Evolutionary conservation across 2,113 vertebrate species (phyloP).

Genomic region (Picathartes gymnocephalus): DNA sequence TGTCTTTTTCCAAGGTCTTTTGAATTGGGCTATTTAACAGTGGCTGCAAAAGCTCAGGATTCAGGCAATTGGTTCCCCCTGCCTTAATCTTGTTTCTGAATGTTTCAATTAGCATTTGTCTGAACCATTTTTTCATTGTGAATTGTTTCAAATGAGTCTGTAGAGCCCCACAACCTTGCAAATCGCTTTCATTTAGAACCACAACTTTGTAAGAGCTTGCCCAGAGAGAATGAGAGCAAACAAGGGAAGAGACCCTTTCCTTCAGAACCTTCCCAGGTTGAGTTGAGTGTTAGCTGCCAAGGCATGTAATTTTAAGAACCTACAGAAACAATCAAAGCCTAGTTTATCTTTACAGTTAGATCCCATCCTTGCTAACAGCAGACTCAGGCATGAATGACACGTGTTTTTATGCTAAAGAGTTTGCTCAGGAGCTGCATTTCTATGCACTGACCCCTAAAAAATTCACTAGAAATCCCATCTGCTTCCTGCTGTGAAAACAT

Average conservation of each 20-base stretch:
- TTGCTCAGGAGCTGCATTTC: neutral
- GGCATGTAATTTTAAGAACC: neutral
- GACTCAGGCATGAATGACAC: neutral
- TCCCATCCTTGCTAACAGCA: neutral
- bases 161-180: neutral
- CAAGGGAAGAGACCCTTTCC: neutral
- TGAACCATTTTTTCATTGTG: neutral
- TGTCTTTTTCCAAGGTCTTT: neutral
- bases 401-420: neutral
- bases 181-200: neutral
- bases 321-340: neutral
- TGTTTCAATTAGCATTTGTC: neutral
- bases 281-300: neutral
- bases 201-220: neutral
- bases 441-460: neutral
- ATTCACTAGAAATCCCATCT: neutral
- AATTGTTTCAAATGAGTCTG: neutral
- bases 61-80: neutral
- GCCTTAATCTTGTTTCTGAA: neutral
- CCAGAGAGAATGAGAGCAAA: neutral
- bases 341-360: neutral
- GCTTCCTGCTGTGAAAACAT: slow-evolving; percentile 11
- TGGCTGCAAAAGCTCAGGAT: neutral
- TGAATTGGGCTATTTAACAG: neutral
- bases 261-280: neutral